Evolutionary conservation across 1,140 invertebrate genomes (phyloP).

Genomic region (Eulimnadia texana): DNA sequence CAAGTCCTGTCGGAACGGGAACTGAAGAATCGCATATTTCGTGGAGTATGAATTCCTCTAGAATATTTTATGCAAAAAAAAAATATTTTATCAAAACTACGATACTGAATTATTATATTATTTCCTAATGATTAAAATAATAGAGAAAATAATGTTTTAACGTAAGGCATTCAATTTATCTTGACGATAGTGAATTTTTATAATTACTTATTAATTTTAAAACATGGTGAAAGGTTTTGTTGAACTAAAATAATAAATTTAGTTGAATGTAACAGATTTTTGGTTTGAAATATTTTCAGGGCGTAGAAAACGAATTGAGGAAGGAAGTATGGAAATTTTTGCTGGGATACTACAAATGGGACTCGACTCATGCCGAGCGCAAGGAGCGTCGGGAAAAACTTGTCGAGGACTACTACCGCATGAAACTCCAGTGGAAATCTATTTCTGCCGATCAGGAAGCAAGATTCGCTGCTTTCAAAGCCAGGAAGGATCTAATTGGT

Average conservation of each 20-base stretch:
- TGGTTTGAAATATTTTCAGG: slow-evolving; percentile 31
- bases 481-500: slow-evolving; percentile 85
- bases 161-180: too few relatives aligned
- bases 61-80: not conserved
- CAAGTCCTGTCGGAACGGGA: slow-evolving; percentile 43
- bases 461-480: slow-evolving; percentile 73
- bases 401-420: slow-evolving; percentile 76
- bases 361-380: slow-evolving; percentile 56
- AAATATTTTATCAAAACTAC: too few relatives aligned
- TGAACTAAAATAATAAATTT: slow-evolving; percentile 10
- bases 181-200: too few relatives aligned
- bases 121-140: too few relatives aligned
- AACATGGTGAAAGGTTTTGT: slow-evolving; percentile 10
- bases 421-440: slow-evolving; percentile 93
- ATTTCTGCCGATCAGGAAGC: slow-evolving; percentile 74
- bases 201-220: too few relatives aligned
- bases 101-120: too few relatives aligned
- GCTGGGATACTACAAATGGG: slow-evolving; percentile 75
- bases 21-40: slow-evolving; percentile 69
- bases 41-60: slow-evolving; percentile 46
- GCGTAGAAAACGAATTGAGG: slow-evolving; percentile 51
- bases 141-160: too few relatives aligned
- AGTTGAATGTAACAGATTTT: slow-evolving; percentile 8
- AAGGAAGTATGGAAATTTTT: slow-evolving; percentile 90
- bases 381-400: slow-evolving; percentile 48